Evolutionary conservation across 2,888 invertebrate genomes (phyloP).

Genomic region (Thysanoteuthis rhombus): DNA sequence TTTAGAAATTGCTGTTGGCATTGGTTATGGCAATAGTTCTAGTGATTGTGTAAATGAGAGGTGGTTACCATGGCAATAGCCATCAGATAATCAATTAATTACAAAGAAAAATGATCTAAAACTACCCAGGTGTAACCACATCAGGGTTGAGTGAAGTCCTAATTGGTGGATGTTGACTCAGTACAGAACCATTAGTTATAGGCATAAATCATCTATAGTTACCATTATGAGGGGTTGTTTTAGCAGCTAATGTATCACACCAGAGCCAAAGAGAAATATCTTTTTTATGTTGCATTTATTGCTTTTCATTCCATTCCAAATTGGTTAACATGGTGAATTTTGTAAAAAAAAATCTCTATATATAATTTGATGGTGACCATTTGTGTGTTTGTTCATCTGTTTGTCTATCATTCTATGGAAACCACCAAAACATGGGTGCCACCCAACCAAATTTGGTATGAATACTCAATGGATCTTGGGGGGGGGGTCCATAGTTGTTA

Average conservation of each 20-base stretch:
- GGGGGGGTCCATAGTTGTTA: too few relatives aligned
- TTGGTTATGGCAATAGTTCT: neutral
- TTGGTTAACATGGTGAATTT: neutral
- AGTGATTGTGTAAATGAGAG: neutral
- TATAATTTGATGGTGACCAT: too few relatives aligned
- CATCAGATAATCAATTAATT: conserved; percentile 12
- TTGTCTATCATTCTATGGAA: too few relatives aligned
- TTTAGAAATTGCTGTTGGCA: neutral
- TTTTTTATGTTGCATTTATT: neutral
- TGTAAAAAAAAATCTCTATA: neutral
- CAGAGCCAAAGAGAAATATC: neutral
- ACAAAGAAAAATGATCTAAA: neutral
- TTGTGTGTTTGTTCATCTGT: too few relatives aligned
- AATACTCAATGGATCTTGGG: too few relatives aligned
- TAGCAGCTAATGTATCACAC: neutral
- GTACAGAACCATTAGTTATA: neutral
- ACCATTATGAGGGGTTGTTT: neutral
- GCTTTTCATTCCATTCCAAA: neutral
- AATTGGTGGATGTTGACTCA: neutral
- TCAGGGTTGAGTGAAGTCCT: conserved; percentile 12
- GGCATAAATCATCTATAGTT: neutral
- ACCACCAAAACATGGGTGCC: too few relatives aligned
- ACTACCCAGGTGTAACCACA: conserved; percentile 12
- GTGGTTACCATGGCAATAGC: neutral
- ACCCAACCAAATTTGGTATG: too few relatives aligned